phyloP scores from a whole-genome alignment of 1,140 invertebrate genomes.

The Scaptomyza graminum region DNA sequence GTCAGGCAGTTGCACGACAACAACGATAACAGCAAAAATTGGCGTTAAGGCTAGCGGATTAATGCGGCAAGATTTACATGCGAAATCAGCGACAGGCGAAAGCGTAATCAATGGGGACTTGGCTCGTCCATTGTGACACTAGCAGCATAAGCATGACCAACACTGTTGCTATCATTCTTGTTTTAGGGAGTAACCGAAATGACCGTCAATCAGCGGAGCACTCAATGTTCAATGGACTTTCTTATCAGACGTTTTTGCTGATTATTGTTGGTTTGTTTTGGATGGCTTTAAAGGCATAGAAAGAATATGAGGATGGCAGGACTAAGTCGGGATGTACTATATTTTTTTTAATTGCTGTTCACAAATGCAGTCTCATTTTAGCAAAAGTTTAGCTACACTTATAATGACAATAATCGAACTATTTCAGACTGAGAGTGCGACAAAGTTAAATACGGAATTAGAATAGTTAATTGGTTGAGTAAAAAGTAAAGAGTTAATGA shows the following conservation, averaged over 20 bases:
- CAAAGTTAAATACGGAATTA: background rate
- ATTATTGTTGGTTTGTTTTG: background rate
- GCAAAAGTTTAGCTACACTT: background rate
- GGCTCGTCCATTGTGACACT: constrained; percentile 12
- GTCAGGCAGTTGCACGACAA: constrained; percentile 13
- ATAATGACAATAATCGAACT: background rate
- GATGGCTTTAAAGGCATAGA: background rate
- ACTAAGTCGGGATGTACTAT: background rate
- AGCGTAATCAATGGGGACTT: background rate
- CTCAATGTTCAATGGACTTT: background rate
- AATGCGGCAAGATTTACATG: constrained; percentile 74
- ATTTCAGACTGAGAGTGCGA: background rate
- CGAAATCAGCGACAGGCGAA: constrained; percentile 38
- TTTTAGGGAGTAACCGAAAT: background rate
- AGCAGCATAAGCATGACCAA: constrained; percentile 41
- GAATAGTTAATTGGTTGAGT: background rate
- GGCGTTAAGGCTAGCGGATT: constrained; percentile 59
- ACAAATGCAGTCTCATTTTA: background rate
- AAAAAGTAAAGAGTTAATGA: background rate
- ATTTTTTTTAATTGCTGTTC: no score
- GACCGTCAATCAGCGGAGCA: background rate
- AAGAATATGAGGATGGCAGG: background rate
- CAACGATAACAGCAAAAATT: constrained; percentile 46
- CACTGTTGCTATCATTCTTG: background rate
- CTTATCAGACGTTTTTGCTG: background rate